Evolutionary conservation across 2,797 vertebrate species (phyloP), one percentile per base, ranked within the genome.

Genomic region (Trematomus bernacchii): DNA sequence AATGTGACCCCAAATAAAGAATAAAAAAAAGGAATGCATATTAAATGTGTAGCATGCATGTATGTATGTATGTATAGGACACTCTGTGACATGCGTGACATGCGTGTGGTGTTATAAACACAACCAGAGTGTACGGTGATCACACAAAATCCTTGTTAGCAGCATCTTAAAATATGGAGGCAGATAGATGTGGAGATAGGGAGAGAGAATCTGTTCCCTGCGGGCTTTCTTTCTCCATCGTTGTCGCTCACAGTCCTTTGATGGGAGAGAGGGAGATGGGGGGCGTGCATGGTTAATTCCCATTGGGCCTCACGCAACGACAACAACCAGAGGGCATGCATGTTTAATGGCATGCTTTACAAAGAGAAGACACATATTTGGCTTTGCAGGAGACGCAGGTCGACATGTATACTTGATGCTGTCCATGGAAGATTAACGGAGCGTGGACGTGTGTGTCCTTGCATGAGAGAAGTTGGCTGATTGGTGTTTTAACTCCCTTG

Each of bases 301-400:
- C 71, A 65, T 8, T 1, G 5, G 60, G 59, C 44, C 52, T 60
- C 66, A 44, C 2, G 6, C 50, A 78, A 64, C 5, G 37, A 80
- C 65, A 78, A 71, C 80, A 79, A 74, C 81, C 77, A 67, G 51
- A 67, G 63, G 78, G 85, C 71, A 87, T 84, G 84, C 84, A 90
- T 89, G 57, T 85, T 81, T 88, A 83, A 89, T 79, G 63, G 40
- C 3, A 52, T 57, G 68, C 69, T 81, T 76, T 43, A 55, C 66
- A 73, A 44, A 70, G 48, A 59, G 66, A 60, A 60, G 43, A 62
- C 21, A 61, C 60, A 77, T 40, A 48, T 78, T 72, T 46, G 43
- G 69, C 53, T 6, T 55, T 6, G 37, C 72, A 69, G 58, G 68
- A 74, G 52, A 48, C 2, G 13, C 33, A 63, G 40, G 63, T 71